These are phyloP conservation scores for Brenthis hecate DNA, from an alignment of 2,888 invertebrate genomes.

Conservation along the genomic window DNA sequence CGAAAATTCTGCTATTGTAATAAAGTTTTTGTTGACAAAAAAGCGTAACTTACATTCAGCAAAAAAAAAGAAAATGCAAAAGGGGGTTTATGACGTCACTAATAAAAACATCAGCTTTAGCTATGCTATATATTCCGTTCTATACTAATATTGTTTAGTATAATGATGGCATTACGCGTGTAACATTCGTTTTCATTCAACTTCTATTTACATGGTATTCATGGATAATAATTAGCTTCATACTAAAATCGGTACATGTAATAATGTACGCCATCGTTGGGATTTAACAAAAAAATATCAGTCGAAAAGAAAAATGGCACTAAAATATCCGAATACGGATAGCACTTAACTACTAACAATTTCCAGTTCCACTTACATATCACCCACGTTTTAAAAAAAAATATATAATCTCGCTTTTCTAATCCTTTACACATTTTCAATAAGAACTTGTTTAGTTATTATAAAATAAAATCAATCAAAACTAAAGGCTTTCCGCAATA, in stretches of 20 bases:
- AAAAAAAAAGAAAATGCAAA: conserved; percentile 12
- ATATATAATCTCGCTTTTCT: not conserved
- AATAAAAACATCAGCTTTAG: conserved; percentile 21
- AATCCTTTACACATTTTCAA: not conserved
- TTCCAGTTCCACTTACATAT: conserved; percentile 26
- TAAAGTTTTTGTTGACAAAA: conserved; percentile 12
- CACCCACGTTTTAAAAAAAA: conserved; percentile 12
- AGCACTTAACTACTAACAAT: conserved; percentile 22
- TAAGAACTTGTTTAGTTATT: not conserved
- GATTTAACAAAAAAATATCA: conserved; percentile 11
- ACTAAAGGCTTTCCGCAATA: too few relatives aligned
- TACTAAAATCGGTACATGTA: conserved; percentile 4
- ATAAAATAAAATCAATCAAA: too few relatives aligned
- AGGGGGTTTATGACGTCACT: conserved; percentile 21
- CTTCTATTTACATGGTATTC: conserved; percentile 28
- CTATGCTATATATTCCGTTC: too few relatives aligned
- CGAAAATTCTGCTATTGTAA: conserved; percentile 19
- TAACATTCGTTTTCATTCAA: not conserved
- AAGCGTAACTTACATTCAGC: conserved; percentile 13
- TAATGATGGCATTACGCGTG: too few relatives aligned
- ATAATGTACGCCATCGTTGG: conserved; percentile 19
- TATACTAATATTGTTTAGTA: too few relatives aligned
- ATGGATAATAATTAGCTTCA: not conserved
- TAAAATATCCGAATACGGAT: conserved; percentile 30
- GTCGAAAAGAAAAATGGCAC: conserved; percentile 24